Conservation (phyloP, 1,140 invertebrate genomes). For the Leguminivora glycinivorella region DNA sequence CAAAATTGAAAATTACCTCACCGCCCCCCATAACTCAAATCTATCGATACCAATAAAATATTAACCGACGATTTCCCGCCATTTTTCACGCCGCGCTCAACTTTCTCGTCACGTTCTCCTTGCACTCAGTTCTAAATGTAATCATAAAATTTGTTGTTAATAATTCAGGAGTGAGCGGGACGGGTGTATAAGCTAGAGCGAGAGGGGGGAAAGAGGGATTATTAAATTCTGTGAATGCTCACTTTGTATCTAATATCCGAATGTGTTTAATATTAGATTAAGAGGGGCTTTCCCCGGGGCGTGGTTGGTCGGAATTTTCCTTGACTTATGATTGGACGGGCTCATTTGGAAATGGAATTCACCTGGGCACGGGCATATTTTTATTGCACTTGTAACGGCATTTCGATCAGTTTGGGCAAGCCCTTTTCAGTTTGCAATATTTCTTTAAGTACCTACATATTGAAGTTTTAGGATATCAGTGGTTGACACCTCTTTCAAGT, state of each 20-base stretch:
- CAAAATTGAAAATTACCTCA: slow-evolving; percentile 73
- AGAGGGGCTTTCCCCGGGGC: slow-evolving; percentile 53
- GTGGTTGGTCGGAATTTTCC: slow-evolving; percentile 52
- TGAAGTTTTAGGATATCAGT: too few relatives aligned
- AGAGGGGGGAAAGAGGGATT: slow-evolving; percentile 59
- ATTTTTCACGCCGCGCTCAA: slow-evolving; percentile 64
- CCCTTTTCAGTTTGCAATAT: neutral
- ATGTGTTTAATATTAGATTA: slow-evolving; percentile 78
- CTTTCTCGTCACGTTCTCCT: slow-evolving; percentile 67
- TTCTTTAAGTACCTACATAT: too few relatives aligned
- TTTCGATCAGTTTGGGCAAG: neutral
- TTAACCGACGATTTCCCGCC: slow-evolving; percentile 70
- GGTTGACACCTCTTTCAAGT: too few relatives aligned
- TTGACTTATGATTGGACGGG: slow-evolving; percentile 64
- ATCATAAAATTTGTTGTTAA: slow-evolving; percentile 78
- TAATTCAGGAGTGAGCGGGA: slow-evolving; percentile 67
- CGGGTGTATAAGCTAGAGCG: slow-evolving; percentile 35
- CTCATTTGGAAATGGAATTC: slow-evolving; percentile 58
- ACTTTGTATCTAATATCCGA: slow-evolving; percentile 77
- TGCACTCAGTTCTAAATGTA: slow-evolving; percentile 71
- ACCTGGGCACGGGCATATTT: slow-evolving; percentile 16
- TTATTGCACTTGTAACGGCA: slow-evolving; percentile 14
- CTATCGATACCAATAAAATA: slow-evolving; percentile 76
- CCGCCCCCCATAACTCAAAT: slow-evolving; percentile 67
- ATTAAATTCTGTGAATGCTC: slow-evolving; percentile 78